Evolutionary conservation across 2,797 vertebrate genomes (phyloP), one percentile per base, ranked within the genome.

Genomic region (Knipowitschia caucasica): DNA sequence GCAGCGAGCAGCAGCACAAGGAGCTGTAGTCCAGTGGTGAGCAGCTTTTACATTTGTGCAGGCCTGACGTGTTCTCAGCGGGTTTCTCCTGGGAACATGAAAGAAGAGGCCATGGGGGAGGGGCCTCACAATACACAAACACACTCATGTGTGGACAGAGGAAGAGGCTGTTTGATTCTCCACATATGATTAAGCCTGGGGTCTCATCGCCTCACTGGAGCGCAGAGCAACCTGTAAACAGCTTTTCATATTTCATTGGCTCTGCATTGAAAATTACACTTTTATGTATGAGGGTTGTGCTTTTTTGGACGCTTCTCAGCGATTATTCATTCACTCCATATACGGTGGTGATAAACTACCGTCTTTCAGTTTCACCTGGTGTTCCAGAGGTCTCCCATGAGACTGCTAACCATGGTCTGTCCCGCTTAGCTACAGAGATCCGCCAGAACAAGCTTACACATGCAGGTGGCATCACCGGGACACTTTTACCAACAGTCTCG

Each of bases 1-100:
- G 74, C 65, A 50, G 17, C 40, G 43, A 73, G 80, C 66, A 71
- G 80, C 66, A 71, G 63, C 69, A 59, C 61, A 71, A 74, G 78
- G 71, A 69, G 68, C 64, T 67, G 51, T 64, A 59, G 80, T 75
- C 72, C 50, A 59, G 68, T 53, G 69, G 73, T 83, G 69, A 77
- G 82, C 76, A 76, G 77, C 69, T 88, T 89, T 86, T 84, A 85
- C 80, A 80, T 88, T 88, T 90, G 78, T 88, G 86, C 84, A 83
- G 84, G 83, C 84, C 86, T 86, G 77, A 88, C 33, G 73, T 86
- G 90, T 88, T 87, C 88, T 81, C 86, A 84, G 87, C 81, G 51
- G 88, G 88, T 64, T 30, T 82, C 88, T 86, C 85, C 75, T 78
- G 89, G 89, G 88, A 82, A 88, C 89, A 86, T 87, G 71, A 80